Conservation (phyloP, 2,888 invertebrate species). For the Opisthograptis luteolata region DNA sequence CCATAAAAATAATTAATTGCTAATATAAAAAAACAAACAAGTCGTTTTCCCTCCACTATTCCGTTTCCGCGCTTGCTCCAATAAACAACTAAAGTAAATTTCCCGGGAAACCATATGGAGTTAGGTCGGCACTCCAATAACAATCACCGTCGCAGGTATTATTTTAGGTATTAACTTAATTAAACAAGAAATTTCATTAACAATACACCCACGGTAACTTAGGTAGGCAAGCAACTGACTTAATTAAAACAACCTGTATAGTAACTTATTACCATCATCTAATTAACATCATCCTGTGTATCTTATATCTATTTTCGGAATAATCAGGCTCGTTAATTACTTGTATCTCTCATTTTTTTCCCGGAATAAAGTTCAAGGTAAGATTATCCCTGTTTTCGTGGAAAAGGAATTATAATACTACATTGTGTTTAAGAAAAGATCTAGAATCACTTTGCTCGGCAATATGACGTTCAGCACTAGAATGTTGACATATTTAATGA, state of each 20-base stretch:
- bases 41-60: conserved; percentile 18
- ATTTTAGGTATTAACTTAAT: conserved; percentile 47
- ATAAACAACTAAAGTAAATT: conserved; percentile 52
- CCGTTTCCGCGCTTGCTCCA: conserved; percentile 20
- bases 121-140: conserved; percentile 43
- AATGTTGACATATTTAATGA: too few relatives aligned
- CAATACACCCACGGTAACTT: conserved; percentile 25
- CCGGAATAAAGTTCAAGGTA: too few relatives aligned
- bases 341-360: too few relatives aligned
- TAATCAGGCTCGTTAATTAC: too few relatives aligned
- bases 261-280: neutral
- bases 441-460: too few relatives aligned
- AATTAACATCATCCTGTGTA: conserved; percentile 4
- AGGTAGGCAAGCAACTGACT: conserved; percentile 16
- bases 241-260: conserved; percentile 16
- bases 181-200: conserved; percentile 34
- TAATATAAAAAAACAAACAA: neutral
- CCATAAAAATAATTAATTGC: neutral
- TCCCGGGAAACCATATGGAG: conserved; percentile 45
- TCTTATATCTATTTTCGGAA: too few relatives aligned
- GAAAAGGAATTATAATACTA: too few relatives aligned
- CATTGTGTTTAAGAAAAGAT: too few relatives aligned
- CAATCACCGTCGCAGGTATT: conserved; percentile 41
- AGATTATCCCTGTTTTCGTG: too few relatives aligned
- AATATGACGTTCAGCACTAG: too few relatives aligned